Evolutionary conservation across 1,140 invertebrate genomes (phyloP).

Genomic region (Eriocheir sinensis): DNA sequence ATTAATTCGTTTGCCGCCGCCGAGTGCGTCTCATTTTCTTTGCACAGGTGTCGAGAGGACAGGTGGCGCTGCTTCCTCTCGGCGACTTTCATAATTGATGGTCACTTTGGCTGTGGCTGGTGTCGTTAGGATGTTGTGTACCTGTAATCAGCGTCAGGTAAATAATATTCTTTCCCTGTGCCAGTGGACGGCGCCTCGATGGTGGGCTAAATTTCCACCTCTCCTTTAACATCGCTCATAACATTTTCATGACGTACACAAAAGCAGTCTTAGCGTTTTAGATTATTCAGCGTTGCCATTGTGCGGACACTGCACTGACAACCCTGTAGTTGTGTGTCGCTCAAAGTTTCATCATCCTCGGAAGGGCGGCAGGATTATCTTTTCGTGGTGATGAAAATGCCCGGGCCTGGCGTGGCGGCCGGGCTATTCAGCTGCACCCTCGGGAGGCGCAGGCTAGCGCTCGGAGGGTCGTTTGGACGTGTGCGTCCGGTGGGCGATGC

Average conservation of each 20-base stretch:
- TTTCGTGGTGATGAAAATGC: not conserved
- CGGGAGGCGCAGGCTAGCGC: not conserved
- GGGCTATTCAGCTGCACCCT: not conserved
- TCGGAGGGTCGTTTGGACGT: not conserved
- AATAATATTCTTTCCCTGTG: not conserved
- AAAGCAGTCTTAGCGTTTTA: not conserved
- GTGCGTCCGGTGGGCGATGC: not conserved
- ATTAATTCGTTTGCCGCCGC: not conserved
- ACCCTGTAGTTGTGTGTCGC: not conserved
- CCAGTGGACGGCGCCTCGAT: not conserved
- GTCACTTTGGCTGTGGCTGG: not conserved
- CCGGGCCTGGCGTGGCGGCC: not conserved
- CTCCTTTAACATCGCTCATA: not conserved
- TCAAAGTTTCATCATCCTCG: not conserved
- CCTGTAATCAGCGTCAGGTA: not conserved
- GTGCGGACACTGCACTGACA: not conserved
- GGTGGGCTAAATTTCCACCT: not conserved
- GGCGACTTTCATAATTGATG: not conserved
- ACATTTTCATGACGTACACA: not conserved
- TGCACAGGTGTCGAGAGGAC: not conserved
- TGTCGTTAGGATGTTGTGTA: not conserved
- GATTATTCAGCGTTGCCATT: not conserved
- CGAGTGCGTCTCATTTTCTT: conserved; percentile 4
- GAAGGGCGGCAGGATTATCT: not conserved
- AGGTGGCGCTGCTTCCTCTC: not conserved